These are phyloP conservation scores for Tridacna gigas DNA, from an alignment of 2,888 invertebrate species.

Conservation along the genomic window DNA sequence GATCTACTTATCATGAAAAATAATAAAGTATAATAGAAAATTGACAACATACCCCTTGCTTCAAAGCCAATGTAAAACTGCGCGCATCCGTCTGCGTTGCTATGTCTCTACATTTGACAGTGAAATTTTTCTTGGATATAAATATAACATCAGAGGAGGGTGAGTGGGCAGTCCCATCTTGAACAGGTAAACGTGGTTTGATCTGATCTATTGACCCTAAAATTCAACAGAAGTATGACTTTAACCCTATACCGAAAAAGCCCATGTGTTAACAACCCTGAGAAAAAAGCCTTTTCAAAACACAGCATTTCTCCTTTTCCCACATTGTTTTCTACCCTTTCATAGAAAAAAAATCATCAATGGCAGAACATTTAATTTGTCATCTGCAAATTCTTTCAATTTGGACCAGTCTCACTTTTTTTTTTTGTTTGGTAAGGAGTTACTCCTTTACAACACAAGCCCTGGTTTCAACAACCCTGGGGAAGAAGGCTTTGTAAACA, in stretches of 20 bases:
- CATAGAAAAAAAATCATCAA: no score
- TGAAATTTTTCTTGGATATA: slow-evolving; percentile 39
- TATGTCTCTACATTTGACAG: slow-evolving; percentile 41
- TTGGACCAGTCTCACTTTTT: no score
- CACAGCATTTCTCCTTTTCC: no score
- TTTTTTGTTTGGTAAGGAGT: no score
- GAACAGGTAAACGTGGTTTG: slow-evolving; percentile 44
- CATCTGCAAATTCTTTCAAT: no score
- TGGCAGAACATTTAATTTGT: no score
- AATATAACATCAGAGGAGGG: slow-evolving; percentile 35
- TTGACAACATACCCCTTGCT: slow-evolving; percentile 49
- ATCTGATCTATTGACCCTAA: slow-evolving; percentile 52
- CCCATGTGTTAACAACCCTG: no score
- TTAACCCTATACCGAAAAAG: no score
- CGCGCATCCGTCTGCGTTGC: slow-evolving; percentile 58
- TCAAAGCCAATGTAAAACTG: slow-evolving; percentile 59
- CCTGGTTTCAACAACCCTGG: no score
- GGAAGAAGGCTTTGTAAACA: no score
- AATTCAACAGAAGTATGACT: not conserved
- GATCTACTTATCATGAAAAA: not conserved
- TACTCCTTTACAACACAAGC: no score
- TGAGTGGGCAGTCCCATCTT: slow-evolving; percentile 17
- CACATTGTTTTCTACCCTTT: not conserved
- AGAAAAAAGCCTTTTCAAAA: no score
- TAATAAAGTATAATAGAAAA: not conserved